Base-by-base conservation (phyloP, 2,113 vertebrate species). In the Pluvianellus socialis region DNA sequence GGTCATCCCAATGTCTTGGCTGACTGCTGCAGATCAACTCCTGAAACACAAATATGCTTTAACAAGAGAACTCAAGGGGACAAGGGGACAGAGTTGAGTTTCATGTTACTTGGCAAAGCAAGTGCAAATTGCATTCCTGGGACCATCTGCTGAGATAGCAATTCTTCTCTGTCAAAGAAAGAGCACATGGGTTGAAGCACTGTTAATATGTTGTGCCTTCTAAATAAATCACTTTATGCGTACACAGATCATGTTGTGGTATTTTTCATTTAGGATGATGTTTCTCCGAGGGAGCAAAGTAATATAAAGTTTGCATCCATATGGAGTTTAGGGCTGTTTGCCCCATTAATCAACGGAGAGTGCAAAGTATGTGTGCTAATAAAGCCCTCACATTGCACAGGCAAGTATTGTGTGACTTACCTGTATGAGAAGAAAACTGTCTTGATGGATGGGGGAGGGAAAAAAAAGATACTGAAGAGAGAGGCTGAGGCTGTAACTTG, bases 1-100 rank as follows among this genome's bases (percentile, higher is more conserved):
- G 76, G 92, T 97, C 86, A 55, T 87, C 86, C 75, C 33, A 40
- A 90, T 94, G 55, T 30, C 61, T 94, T 0, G 3, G 63, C 94
- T 98, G 96, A 92, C 86, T 90, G 75, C 74, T 75, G 68, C 86
- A 72, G 56, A 84, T 92, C 94, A 92, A 66, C 65, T 76, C 74
- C 85, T 70, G 73, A 91, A 94, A 95, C 92, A 94, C 86, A 35
- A 92, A 96, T 95, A 66, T 8, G 1, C 55, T 95, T 87, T 77
- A 95, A 95, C 75, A 86, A 96, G 96, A 81, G 82, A 84, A 24
- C 61, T 95, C 91, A 52, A 89, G 26, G 71, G 76, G 55, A 77
- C 47, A n/a, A 90, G 44, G 62, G 53, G 65, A 86, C 32, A 26
- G 75, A 86, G 71, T 13, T 55, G 52, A 88, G 65, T 50, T 94